phyloP scores from a whole-genome alignment of 2,888 invertebrate species.

The Yponomeuta sedellus region DNA sequence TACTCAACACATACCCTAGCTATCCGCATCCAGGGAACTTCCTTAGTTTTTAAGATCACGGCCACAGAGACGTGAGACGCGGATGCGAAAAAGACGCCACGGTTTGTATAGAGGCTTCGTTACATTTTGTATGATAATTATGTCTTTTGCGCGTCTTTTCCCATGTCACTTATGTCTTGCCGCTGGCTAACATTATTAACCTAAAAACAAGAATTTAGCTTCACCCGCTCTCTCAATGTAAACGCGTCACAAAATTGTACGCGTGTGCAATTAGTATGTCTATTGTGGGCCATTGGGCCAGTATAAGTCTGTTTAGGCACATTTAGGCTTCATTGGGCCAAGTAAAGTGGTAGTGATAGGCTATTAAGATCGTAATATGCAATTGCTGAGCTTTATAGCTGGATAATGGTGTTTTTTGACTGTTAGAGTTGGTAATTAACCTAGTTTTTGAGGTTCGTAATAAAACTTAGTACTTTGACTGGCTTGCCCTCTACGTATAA shows the following conservation, averaged over 20 bases:
- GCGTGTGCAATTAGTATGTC: conserved; percentile 10
- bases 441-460: background rate
- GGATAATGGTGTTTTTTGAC: background rate
- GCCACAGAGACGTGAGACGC: too few species aligned
- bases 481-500: too few species aligned
- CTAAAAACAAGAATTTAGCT: background rate
- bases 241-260: conserved; percentile 28
- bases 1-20: too few species aligned
- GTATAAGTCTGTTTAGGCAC: background rate
- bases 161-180: too few species aligned
- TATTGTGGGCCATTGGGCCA: background rate
- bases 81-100: too few species aligned
- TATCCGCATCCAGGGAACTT: too few species aligned
- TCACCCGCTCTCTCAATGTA: background rate
- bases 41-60: too few species aligned
- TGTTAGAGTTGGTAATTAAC: background rate
- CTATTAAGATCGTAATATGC: background rate
- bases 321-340: background rate
- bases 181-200: too few species aligned
- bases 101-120: too few species aligned
- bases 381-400: background rate
- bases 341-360: background rate
- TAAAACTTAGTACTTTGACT: background rate
- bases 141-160: too few species aligned
- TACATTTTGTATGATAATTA: too few species aligned